A percentile compares a stretch with the other conserved stretches of the same genome.
phyloP scores from a whole-genome alignment of 2,113 vertebrate species.

The Peromyscus leucopus region DNA sequence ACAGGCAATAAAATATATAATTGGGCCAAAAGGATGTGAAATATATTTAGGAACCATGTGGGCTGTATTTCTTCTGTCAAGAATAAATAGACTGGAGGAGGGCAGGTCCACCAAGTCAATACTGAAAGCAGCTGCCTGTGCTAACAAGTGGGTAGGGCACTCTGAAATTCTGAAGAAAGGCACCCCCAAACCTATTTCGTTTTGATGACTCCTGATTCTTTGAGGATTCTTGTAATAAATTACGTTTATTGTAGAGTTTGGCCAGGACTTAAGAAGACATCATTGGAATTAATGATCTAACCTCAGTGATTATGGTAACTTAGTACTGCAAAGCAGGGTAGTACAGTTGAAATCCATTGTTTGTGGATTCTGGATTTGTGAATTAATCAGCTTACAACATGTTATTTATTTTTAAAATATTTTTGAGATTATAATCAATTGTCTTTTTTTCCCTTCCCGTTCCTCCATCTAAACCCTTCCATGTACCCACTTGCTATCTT shows the following conservation, averaged over 20 bases:
- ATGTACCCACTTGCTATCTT: background rate
- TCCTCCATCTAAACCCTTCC: background rate
- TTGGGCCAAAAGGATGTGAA: constrained; percentile 30
- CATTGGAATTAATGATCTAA: background rate
- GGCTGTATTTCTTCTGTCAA: constrained; percentile 40
- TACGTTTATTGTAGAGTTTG: background rate
- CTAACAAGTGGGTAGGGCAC: background rate
- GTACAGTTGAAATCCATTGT: background rate
- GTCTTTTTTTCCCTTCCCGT: background rate
- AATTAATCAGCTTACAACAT: background rate
- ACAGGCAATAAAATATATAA: constrained; percentile 37
- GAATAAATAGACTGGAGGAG: background rate
- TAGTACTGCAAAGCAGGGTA: background rate
- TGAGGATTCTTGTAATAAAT: background rate
- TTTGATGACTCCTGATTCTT: background rate
- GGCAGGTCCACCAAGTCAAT: background rate
- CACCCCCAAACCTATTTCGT: background rate
- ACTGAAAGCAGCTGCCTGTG: background rate
- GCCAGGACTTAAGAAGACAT: background rate
- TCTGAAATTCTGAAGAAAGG: background rate
- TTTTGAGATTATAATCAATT: background rate
- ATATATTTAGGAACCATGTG: constrained; percentile 21
- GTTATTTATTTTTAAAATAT: background rate
- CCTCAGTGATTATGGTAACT: background rate
- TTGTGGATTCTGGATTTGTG: background rate